Percentiles rank a stretch among this genome's conserved stretches.
Conservation (phyloP, 2,797 vertebrate species). For the Catharus ustulatus region DNA sequence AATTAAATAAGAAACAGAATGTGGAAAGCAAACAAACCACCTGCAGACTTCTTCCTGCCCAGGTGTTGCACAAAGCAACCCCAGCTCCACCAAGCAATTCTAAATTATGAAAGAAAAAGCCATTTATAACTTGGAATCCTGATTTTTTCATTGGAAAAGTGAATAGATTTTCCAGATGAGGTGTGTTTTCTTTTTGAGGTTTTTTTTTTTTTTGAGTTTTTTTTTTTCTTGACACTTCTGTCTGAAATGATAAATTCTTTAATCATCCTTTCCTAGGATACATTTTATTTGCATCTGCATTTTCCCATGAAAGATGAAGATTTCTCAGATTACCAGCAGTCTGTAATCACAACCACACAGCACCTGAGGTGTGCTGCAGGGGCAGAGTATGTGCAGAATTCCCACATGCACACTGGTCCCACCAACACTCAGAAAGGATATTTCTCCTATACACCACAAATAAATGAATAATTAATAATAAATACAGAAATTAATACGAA, state of each 20-base stretch:
- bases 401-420: accelerated
- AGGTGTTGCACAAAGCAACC: not conserved
- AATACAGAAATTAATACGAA: not conserved
- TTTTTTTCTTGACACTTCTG: not conserved
- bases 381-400: not conserved
- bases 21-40: not conserved
- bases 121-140: not conserved
- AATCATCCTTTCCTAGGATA: not conserved
- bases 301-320: not conserved
- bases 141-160: not conserved
- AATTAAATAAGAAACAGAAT: not conserved
- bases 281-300: not conserved
- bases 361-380: not conserved
- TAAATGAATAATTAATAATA: accelerated
- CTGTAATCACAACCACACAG: not conserved
- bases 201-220: not conserved
- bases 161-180: not conserved
- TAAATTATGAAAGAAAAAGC: not conserved
- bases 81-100: not conserved
- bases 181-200: not conserved
- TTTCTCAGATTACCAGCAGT: not conserved
- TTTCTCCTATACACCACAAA: not conserved
- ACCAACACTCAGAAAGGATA: accelerated
- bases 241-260: not conserved
- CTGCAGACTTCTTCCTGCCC: not conserved